Base-by-base conservation (phyloP, 92 coral and sea anemone genomes). In the Micromussa lordhowensis region DNA sequence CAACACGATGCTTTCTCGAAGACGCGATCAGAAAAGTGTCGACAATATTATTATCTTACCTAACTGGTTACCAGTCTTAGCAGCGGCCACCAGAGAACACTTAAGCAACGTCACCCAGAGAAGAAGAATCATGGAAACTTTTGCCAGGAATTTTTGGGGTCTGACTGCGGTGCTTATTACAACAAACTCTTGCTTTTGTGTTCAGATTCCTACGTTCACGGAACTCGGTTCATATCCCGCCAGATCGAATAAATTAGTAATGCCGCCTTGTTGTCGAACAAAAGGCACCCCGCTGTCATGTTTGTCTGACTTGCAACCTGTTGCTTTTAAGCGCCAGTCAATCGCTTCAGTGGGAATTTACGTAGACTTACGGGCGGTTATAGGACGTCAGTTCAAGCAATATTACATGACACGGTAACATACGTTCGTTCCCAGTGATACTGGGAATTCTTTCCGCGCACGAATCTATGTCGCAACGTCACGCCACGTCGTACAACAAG, bases 31-130 rank as follows among this genome's bases (percentile, higher is more conserved):
- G 12, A 5, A 66, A 64, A 26, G 1, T 1, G 31, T 66, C 71
- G 71, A 66, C 71, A 66, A 26, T 28, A 26, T 66, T 53, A 72
- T 59, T 35, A 12, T 26, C 87, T 84, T 58, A 84, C 87, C 87
- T 29, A 69, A 30, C 13, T 53, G 48, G 87, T 53, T 53, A 31
- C 44, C 80, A 31, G 32, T 36, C 36, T 84, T 53, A 73, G 71
- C 80, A 32, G 71, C 57, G 13, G 21, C 80, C 53, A 55, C 87
- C 70, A 73, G 57, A 28, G 73, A 51, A n/a, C 35, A 24, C 70
- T 34, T 71, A 14, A 72, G 29, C 18, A 84, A 59, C 5, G 36
- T 13, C 13, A 57, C 80, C 19, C 14, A 1, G 4, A 49, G 7
- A 72, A 9, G 7, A 8, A 54, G 12, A 18, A 30, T 53, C 80